These are phyloP conservation scores for Syngnathoides biaculeatus DNA, from an alignment of 2,113 vertebrate genomes.

Conservation along the genomic window DNA sequence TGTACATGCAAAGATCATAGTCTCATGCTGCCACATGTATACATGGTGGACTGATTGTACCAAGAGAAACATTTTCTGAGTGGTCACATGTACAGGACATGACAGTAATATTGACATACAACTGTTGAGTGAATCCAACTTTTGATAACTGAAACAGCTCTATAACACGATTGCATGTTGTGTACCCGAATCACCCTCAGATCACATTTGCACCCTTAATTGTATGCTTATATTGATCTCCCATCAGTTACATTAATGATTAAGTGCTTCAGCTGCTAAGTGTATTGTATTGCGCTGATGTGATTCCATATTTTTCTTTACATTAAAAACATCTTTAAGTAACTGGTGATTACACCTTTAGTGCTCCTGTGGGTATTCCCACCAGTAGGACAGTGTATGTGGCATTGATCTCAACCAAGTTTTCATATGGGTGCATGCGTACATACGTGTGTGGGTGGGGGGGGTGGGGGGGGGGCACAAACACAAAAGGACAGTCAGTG, in stretches of 20 bases:
- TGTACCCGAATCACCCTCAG: neutral
- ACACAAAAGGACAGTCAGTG: neutral
- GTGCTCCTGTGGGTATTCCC: slow-evolving; percentile 1
- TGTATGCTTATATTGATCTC: slow-evolving; percentile 5
- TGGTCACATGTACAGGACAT: too few relatives aligned
- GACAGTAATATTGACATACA: too few relatives aligned
- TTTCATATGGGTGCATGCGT: neutral
- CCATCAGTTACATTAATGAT: slow-evolving; percentile 12
- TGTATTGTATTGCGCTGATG: slow-evolving; percentile 13
- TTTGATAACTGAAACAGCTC: neutral
- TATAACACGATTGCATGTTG: neutral
- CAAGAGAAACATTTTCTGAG: too few relatives aligned
- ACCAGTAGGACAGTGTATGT: neutral
- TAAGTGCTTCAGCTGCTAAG: slow-evolving; percentile 7
- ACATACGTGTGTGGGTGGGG: neutral
- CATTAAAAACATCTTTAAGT: slow-evolving; percentile 8
- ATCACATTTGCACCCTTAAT: slow-evolving; percentile 10
- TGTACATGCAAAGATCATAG: too few relatives aligned
- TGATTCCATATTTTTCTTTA: slow-evolving; percentile 15
- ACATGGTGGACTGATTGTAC: too few relatives aligned
- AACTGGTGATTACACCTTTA: slow-evolving; percentile 6
- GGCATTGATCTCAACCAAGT: slow-evolving; percentile 2
- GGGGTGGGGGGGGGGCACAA: neutral
- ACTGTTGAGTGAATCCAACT: too few relatives aligned
- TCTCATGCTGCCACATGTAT: too few relatives aligned